A percentile compares a stretch with the other conserved stretches of the same genome.
Evolutionary conservation across 37 sponge, comb jelly and placozoan species (phyloP).

Genomic region (Eunapius fragilis): DNA sequence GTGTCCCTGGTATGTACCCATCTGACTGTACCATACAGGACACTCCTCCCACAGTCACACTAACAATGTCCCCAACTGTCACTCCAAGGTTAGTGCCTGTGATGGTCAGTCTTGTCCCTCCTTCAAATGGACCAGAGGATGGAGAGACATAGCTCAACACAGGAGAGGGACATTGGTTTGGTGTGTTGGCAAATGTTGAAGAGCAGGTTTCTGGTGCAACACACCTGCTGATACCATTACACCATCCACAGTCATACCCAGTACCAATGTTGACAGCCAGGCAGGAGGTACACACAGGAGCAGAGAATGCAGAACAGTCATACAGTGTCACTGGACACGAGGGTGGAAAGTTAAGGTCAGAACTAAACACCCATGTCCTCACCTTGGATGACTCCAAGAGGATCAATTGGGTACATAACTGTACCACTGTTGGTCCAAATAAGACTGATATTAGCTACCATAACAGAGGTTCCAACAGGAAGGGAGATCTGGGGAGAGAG

Average conservation of each 20-base stretch:
- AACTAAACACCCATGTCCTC: background rate
- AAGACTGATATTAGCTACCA: background rate
- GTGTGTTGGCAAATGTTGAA: background rate
- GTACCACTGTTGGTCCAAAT: background rate
- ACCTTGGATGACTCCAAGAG: background rate
- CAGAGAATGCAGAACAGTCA: background rate
- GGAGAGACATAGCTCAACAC: slow-evolving; percentile 51
- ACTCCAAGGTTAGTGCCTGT: slow-evolving; percentile 75
- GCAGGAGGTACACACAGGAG: background rate
- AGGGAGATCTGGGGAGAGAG: background rate
- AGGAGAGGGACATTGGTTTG: slow-evolving; percentile 41
- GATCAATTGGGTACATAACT: background rate
- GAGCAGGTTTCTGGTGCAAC: background rate
- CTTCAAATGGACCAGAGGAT: slow-evolving; percentile 50
- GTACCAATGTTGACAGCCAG: background rate
- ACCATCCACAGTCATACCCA: background rate
- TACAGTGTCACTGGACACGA: background rate
- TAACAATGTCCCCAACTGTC: slow-evolving; percentile 20
- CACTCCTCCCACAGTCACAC: slow-evolving; percentile 15
- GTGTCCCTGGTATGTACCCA: slow-evolving; percentile 32
- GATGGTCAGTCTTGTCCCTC: slow-evolving; percentile 71
- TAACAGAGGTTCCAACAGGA: background rate
- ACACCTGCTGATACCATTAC: background rate
- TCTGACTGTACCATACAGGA: slow-evolving; percentile 20
- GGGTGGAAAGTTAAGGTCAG: background rate